phyloP scores from a whole-genome alignment of 1,140 invertebrate genomes.

The Nasonia giraulti region DNA sequence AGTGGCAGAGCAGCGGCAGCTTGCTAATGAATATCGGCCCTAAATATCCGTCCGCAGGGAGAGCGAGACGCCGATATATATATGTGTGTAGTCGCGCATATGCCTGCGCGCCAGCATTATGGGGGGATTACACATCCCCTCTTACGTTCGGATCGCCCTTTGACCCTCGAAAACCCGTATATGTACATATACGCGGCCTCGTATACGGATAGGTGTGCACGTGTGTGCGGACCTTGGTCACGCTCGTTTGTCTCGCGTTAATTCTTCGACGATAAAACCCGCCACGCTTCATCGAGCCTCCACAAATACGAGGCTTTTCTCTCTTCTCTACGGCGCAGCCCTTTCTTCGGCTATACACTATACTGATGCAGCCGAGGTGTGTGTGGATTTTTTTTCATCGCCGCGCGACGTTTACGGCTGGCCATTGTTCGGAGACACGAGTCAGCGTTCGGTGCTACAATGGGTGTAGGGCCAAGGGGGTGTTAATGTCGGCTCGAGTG shows the following conservation, averaged over 20 bases:
- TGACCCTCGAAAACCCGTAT: constrained; percentile 14
- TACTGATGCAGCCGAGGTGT: background rate
- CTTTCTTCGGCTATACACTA: background rate
- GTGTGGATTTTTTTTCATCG: background rate
- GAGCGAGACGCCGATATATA: constrained; percentile 38
- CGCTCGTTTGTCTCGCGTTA: constrained; percentile 72
- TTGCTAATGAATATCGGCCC: constrained; percentile 74
- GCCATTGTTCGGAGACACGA: background rate
- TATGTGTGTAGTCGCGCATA: constrained; percentile 63
- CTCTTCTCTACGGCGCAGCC: constrained; percentile 33
- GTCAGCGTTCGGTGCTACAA: no score
- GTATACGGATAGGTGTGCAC: constrained; percentile 13
- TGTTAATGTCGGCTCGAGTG: background rate
- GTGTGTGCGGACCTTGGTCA: constrained; percentile 64
- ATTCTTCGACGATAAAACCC: constrained; percentile 56
- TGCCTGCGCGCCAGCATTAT: constrained; percentile 65
- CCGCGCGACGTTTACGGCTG: background rate
- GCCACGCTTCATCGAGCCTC: constrained; percentile 30
- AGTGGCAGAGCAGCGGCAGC: background rate
- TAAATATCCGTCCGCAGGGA: constrained; percentile 74
- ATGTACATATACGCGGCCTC: constrained; percentile 46
- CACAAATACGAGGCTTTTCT: constrained; percentile 17
- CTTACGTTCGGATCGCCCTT: constrained; percentile 33
- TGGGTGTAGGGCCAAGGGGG: background rate
- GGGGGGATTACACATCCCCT: constrained; percentile 67